A percentile compares a stretch with the other conserved stretches of the same genome.
Conservation (phyloP, 1,140 invertebrate species). For the Brachionus sp. region DNA sequence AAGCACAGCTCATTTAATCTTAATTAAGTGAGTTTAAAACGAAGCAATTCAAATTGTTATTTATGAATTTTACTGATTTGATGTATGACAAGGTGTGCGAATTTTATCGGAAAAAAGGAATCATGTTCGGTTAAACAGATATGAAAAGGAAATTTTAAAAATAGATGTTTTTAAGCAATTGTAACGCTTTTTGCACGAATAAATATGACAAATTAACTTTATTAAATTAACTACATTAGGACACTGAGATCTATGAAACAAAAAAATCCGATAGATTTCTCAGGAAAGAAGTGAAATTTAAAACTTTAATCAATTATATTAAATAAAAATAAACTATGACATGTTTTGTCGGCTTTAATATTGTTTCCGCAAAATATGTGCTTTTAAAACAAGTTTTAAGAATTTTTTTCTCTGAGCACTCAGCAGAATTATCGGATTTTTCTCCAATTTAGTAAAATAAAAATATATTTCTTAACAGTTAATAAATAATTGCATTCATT, state of each 20-base stretch:
- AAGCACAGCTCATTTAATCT: not conserved
- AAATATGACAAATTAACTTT: not conserved
- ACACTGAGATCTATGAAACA: not conserved
- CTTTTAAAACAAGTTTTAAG: not conserved
- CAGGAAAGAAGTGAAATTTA: not conserved
- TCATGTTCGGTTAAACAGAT: slow-evolving; percentile 1
- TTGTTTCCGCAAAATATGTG: not conserved
- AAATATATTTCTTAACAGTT: not conserved
- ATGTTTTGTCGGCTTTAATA: not conserved
- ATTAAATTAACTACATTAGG: not conserved
- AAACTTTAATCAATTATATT: not conserved
- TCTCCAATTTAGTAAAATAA: not conserved
- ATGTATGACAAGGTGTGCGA: not conserved
- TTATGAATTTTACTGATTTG: not conserved
- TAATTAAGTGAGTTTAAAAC: not conserved
- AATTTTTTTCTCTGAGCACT: not conserved
- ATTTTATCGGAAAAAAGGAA: not conserved
- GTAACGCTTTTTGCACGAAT: not conserved
- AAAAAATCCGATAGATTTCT: not conserved
- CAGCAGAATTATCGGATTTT: not conserved
- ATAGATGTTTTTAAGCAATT: not conserved
- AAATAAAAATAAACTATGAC: not conserved
- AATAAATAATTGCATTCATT: not conserved
- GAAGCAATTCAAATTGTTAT: not conserved
- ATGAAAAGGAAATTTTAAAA: not conserved